phyloP scores from a whole-genome alignment of 2,113 vertebrate genomes.

The Calidris pugnax region DNA sequence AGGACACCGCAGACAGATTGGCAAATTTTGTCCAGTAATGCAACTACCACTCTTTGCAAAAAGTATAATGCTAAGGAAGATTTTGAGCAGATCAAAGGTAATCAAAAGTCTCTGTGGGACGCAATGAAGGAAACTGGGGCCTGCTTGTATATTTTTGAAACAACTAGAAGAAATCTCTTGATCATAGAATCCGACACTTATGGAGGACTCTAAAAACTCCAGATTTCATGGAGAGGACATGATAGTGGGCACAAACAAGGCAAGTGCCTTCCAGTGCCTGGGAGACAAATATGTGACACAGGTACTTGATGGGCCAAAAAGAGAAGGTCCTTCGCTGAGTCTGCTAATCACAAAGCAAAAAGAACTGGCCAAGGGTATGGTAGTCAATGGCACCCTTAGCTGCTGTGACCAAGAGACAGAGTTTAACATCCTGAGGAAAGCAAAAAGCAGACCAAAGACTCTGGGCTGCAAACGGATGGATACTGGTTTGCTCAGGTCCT shows the following conservation, averaged over 20 bases:
- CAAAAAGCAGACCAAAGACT: neutral
- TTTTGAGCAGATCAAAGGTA: neutral
- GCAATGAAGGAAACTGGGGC: neutral
- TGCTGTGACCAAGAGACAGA: neutral
- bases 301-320: neutral
- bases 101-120: neutral
- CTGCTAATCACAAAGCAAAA: neutral
- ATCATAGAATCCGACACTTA: neutral
- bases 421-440: neutral
- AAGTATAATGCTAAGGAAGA: neutral
- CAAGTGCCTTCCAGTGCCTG: neutral
- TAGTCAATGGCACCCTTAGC: neutral
- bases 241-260: neutral
- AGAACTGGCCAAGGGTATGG: fast-evolving
- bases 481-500: neutral
- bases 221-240: neutral
- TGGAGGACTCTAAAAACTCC: neutral
- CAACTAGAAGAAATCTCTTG: neutral
- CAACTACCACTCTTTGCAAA: neutral
- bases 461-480: neutral
- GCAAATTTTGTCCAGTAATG: neutral
- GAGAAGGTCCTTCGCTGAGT: neutral
- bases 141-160: neutral
- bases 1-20: neutral
- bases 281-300: neutral